Percentiles rank a stretch among this genome's conserved stretches.
phyloP scores from a whole-genome alignment of 2,113 vertebrate species.

The Nettapus auritus region DNA sequence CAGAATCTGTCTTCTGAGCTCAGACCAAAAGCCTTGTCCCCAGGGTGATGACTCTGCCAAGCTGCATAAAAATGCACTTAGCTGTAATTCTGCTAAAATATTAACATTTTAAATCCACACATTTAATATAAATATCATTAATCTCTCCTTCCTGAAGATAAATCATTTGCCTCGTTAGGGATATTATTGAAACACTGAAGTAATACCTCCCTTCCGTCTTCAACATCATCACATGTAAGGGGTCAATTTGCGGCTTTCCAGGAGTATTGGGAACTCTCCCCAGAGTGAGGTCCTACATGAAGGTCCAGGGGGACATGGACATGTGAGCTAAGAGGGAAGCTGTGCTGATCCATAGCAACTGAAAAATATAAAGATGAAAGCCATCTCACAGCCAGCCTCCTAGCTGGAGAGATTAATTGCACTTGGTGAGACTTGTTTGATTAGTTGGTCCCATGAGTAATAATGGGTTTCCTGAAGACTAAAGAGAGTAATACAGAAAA shows the following conservation, averaged over 20 bases:
- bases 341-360: not conserved
- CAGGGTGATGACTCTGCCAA: not conserved
- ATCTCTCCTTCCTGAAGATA: not conserved
- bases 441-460: constrained; percentile 51
- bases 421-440: constrained; percentile 21
- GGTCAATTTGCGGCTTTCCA: not conserved
- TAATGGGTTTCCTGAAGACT: constrained; percentile 61
- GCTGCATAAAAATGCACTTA: not conserved
- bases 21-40: not conserved
- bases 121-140: not conserved
- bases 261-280: not conserved
- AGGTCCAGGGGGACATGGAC: not conserved
- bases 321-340: not conserved
- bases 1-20: not conserved
- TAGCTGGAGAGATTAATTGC: constrained; percentile 46
- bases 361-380: constrained; percentile 7
- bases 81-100: not conserved
- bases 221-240: not conserved
- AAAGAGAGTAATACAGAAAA: constrained; percentile 43
- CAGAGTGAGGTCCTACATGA: not conserved
- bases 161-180: not conserved
- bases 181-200: not conserved
- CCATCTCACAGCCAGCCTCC: not conserved
- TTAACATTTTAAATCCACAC: not conserved
- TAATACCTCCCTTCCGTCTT: not conserved